phyloP scores from a whole-genome alignment of 1,140 invertebrate genomes.

The Drosophila repleta region DNA sequence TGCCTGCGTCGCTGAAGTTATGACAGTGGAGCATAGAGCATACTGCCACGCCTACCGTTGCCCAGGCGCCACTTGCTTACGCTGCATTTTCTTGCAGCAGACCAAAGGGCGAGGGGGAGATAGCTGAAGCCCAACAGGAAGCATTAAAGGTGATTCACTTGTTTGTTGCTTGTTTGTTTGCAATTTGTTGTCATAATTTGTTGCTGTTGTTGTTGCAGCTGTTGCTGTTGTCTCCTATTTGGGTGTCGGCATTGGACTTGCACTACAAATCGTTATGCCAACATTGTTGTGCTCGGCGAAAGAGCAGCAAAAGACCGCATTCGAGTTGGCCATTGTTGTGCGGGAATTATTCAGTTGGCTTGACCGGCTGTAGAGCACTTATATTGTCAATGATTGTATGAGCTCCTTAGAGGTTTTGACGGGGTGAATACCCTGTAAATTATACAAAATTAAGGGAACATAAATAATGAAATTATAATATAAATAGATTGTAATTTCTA shows the following conservation, averaged over 20 bases:
- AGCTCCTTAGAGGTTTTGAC: too few relatives aligned
- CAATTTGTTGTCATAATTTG: slow-evolving; percentile 80
- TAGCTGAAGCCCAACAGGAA: slow-evolving; percentile 31
- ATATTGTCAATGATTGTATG: too few relatives aligned
- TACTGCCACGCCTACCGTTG: slow-evolving; percentile 26
- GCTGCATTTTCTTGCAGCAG: slow-evolving; percentile 30
- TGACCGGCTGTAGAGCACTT: neutral
- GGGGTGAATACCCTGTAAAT: too few relatives aligned
- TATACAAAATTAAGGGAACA: too few relatives aligned
- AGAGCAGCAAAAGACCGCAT: neutral
- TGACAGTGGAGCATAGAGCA: slow-evolving; percentile 31
- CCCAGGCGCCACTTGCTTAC: slow-evolving; percentile 24
- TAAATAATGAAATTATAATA: too few relatives aligned
- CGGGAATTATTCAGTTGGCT: neutral
- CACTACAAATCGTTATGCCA: slow-evolving; percentile 63
- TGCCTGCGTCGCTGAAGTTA: slow-evolving; percentile 45
- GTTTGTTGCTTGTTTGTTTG: slow-evolving; percentile 80
- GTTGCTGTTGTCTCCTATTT: slow-evolving; percentile 35
- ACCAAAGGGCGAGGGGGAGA: neutral
- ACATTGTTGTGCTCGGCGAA: slow-evolving; percentile 30
- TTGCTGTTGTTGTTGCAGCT: slow-evolving; percentile 22
- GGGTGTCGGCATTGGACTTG: slow-evolving; percentile 31
- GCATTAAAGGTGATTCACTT: slow-evolving; percentile 79
- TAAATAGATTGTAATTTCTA: too few relatives aligned
- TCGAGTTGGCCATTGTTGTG: neutral